Evolutionary conservation across 53 echinoderm and acorn worm genomes (phyloP).

Genomic region (Antedon mediterranea): DNA sequence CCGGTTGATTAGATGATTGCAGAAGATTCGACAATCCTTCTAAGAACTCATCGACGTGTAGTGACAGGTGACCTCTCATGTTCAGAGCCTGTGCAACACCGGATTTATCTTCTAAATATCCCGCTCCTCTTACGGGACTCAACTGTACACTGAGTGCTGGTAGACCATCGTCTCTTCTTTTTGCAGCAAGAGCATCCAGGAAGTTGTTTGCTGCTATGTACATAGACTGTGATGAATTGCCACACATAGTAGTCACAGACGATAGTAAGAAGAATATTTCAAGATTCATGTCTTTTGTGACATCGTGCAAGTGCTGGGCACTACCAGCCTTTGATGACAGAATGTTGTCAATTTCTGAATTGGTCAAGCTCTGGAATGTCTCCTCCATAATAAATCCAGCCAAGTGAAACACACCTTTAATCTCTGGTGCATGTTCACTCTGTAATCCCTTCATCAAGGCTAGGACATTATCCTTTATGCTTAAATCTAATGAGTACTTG

Average conservation of each 20-base stretch:
- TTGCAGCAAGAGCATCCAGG: constrained; percentile 38
- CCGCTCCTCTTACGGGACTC: constrained; percentile 46
- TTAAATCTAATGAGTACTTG: constrained; percentile 20
- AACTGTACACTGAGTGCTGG: constrained; percentile 55
- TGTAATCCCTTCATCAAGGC: not conserved
- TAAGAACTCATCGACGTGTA: constrained; percentile 69
- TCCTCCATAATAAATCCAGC: not conserved
- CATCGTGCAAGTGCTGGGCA: constrained; percentile 16
- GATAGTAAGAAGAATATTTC: constrained; percentile 62
- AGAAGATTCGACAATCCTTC: constrained; percentile 40
- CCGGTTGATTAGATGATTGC: constrained; percentile 13
- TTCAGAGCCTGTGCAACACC: constrained; percentile 9
- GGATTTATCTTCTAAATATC: constrained; percentile 15
- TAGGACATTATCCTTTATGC: constrained; percentile 4
- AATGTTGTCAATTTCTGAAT: constrained; percentile 2
- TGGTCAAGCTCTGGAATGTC: not conserved
- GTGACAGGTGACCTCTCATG: constrained; percentile 20
- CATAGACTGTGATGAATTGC: constrained; percentile 40
- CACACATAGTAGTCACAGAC: constrained; percentile 35
- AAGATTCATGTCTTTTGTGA: constrained; percentile 30
- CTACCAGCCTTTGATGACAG: constrained; percentile 2
- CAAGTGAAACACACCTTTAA: constrained; percentile 14
- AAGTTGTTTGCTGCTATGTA: constrained; percentile 30
- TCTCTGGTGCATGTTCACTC: not conserved
- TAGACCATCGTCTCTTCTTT: constrained; percentile 32